These are phyloP conservation scores for Hetaerina titia DNA, from an alignment of 2,888 invertebrate species.

Conservation along the genomic window DNA sequence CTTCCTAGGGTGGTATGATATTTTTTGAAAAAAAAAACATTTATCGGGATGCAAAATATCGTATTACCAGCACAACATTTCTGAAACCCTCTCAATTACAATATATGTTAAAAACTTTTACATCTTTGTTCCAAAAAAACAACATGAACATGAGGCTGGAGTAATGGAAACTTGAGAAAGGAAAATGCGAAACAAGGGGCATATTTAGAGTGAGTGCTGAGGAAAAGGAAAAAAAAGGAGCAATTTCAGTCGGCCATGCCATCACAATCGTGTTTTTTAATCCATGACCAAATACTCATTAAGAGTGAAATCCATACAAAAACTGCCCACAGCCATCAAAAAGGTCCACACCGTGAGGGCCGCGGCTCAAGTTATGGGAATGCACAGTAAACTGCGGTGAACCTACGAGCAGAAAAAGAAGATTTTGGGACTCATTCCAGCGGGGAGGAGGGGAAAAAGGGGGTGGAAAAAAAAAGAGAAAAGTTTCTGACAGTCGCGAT, in stretches of 20 bases:
- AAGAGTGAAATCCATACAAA: background rate
- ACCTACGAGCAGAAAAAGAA: background rate
- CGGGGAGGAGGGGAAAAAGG: background rate
- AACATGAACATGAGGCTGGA: too few species aligned
- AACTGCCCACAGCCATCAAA: background rate
- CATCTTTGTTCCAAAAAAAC: too few species aligned
- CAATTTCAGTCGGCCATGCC: background rate
- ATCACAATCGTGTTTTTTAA: background rate
- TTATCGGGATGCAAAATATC: too few species aligned
- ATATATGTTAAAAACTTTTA: too few species aligned
- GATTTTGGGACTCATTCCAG: background rate
- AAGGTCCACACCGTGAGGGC: background rate
- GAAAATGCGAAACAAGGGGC: too few species aligned
- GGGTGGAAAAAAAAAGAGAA: background rate
- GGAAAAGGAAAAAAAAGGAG: background rate
- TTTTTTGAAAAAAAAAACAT: too few species aligned
- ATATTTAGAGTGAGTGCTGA: too few species aligned
- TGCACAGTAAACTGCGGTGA: background rate
- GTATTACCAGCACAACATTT: too few species aligned
- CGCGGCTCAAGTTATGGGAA: background rate
- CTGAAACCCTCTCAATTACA: too few species aligned
- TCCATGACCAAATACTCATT: background rate
- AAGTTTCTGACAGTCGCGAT: background rate
- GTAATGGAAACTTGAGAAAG: too few species aligned
- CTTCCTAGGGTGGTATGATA: too few species aligned